A percentile compares a stretch with the other conserved stretches of the same genome.
Conservation (phyloP, 2,113 vertebrate genomes). For the Brachionichthys hirsutus region DNA sequence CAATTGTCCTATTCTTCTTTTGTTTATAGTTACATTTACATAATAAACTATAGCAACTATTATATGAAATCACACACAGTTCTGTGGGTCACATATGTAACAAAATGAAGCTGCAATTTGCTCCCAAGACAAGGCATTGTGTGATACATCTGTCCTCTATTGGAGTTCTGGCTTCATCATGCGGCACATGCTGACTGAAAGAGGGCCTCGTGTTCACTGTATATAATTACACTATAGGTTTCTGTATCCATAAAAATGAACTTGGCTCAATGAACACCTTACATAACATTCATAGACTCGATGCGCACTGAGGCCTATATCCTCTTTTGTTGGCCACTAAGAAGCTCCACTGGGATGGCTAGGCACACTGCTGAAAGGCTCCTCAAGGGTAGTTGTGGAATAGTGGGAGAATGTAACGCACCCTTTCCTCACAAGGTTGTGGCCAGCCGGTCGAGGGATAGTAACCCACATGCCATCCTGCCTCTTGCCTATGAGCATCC, state of each 20-base stretch:
- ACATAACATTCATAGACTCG: constrained; percentile 8
- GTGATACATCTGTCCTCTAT: constrained; percentile 4
- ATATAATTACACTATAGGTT: neutral
- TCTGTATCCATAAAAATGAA: neutral
- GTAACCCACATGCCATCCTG: constrained; percentile 34
- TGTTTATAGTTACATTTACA: constrained; percentile 21
- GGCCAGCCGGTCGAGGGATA: constrained; percentile 25
- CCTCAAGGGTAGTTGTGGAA: constrained; percentile 55
- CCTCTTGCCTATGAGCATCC: constrained; percentile 43
- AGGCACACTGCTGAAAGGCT: constrained; percentile 54
- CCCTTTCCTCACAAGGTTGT: constrained; percentile 17
- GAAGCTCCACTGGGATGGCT: constrained; percentile 27
- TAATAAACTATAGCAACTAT: neutral
- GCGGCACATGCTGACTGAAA: neutral
- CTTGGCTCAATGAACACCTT: neutral
- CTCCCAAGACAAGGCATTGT: neutral
- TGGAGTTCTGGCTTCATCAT: constrained; percentile 8
- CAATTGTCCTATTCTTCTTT: constrained; percentile 1
- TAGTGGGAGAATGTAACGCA: constrained; percentile 36
- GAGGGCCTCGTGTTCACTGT: neutral
- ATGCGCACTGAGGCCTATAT: constrained; percentile 17
- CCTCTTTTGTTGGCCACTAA: constrained; percentile 11
- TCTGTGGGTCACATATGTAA: constrained; percentile 28
- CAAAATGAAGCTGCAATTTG: constrained; percentile 19
- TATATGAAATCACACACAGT: constrained; percentile 27